Evolutionary conservation across 2,797 vertebrate genomes (phyloP).

Genomic region (Poliocrania exsul): DNA sequence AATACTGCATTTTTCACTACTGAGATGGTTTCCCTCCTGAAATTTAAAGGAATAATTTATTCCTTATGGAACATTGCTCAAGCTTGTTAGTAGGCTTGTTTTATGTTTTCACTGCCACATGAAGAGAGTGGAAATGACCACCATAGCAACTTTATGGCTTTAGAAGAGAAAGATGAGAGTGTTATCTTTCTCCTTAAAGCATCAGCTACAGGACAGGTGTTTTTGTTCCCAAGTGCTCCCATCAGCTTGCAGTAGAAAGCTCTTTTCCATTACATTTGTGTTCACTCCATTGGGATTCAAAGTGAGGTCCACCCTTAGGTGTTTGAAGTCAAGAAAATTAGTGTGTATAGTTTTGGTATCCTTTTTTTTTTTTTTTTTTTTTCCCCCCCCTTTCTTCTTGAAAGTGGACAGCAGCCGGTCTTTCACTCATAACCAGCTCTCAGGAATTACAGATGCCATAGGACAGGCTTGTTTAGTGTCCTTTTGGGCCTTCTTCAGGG

Average conservation of each 20-base stretch:
- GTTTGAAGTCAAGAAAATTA: neutral
- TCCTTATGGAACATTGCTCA: neutral
- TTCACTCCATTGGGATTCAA: neutral
- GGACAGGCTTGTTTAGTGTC: neutral
- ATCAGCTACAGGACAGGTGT: neutral
- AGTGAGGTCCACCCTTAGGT: neutral
- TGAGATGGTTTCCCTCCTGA: neutral
- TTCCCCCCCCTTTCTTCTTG: neutral
- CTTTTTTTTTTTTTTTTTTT: no score
- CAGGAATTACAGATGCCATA: neutral
- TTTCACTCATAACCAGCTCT: neutral
- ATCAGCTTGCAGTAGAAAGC: neutral
- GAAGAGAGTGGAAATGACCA: neutral
- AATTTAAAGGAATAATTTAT: neutral
- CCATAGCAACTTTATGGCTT: neutral
- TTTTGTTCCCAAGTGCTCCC: neutral
- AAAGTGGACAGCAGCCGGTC: neutral
- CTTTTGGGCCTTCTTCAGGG: neutral
- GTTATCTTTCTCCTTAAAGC: neutral
- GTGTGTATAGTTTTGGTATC: rapidly evolving
- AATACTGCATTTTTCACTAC: neutral
- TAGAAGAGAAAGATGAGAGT: neutral
- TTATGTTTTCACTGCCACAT: neutral
- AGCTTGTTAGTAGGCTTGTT: constrained; percentile 2
- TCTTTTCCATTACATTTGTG: neutral